Evolutionary conservation across 2,888 invertebrate genomes (phyloP).

Genomic region (Hypselothyrea guttata): DNA sequence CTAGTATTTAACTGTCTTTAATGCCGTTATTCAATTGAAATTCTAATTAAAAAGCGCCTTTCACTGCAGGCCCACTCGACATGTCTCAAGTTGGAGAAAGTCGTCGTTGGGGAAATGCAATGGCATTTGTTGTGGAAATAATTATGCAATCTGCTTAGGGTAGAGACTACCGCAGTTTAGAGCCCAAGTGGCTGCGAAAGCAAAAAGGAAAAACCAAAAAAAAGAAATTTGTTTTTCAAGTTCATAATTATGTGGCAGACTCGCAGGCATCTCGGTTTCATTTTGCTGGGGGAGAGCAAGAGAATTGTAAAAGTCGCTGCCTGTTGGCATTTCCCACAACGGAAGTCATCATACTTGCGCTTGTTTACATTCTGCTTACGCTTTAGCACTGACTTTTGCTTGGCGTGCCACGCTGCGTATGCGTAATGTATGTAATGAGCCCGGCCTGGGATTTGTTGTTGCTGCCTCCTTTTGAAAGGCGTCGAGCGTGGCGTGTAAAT

Average conservation of each 20-base stretch:
- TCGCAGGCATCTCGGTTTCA: constrained; percentile 34
- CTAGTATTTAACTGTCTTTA: not conserved
- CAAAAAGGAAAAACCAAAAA: too few species aligned
- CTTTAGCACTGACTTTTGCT: constrained; percentile 5
- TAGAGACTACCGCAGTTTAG: constrained; percentile 27
- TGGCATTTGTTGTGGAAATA: constrained; percentile 59
- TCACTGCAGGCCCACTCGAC: constrained; percentile 53
- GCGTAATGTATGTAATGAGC: constrained; percentile 66
- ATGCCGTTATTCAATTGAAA: not conserved
- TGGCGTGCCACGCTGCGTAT: constrained; percentile 52
- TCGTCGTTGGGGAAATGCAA: constrained; percentile 38
- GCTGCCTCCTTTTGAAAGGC: constrained; percentile 68
- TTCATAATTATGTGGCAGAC: constrained; percentile 72
- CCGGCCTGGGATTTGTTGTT: constrained; percentile 34
- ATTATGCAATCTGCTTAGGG: constrained; percentile 61
- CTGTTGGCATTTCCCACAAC: constrained; percentile 72
- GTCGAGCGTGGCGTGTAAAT: constrained; percentile 76
- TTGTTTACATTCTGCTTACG: constrained; percentile 63
- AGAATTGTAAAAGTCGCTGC: constrained; percentile 15
- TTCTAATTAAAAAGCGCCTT: constrained; percentile 32
- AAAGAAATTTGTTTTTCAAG: constrained; percentile 57
- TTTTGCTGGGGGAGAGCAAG: constrained; percentile 48
- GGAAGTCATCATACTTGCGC: constrained; percentile 72
- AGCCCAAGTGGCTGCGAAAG: constrained; percentile 31
- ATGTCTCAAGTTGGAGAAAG: constrained; percentile 70